Evolutionary conservation across 1,140 invertebrate genomes (phyloP).

Genomic region (Leptinotarsa texana): DNA sequence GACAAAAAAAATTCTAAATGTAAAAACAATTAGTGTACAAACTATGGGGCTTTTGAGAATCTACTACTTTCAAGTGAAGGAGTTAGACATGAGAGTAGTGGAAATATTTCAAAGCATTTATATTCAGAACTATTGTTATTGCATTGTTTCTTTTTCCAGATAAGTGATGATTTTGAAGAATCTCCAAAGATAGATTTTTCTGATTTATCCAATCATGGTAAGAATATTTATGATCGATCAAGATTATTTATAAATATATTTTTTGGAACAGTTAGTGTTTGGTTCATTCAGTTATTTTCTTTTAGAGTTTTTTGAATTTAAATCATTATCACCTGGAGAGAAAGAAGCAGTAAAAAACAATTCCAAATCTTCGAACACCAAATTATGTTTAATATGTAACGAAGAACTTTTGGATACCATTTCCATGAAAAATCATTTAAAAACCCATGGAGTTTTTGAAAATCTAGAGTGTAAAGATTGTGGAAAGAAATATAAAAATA

Average conservation of each 20-base stretch:
- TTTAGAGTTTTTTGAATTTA: not conserved
- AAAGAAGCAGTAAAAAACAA: not conserved
- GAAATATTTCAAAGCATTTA: not conserved
- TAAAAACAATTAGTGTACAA: not conserved
- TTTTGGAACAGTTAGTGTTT: not conserved
- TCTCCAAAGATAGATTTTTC: not conserved
- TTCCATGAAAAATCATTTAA: conserved; percentile 15
- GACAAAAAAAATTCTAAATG: not conserved
- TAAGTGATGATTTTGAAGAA: not conserved
- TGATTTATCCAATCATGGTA: not conserved
- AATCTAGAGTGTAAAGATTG: conserved; percentile 15
- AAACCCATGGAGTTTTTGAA: conserved; percentile 12
- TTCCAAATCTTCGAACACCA: not conserved
- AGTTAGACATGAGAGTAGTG: not conserved
- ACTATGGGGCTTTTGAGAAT: not conserved
- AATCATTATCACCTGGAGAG: not conserved
- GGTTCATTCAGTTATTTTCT: not conserved
- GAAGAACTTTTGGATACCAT: conserved; percentile 3
- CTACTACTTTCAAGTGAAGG: not conserved
- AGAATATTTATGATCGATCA: not conserved
- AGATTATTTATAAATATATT: not conserved
- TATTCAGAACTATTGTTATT: not conserved
- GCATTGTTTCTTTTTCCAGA: not conserved
- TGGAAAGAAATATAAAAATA: conserved; percentile 21
- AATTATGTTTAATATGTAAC: conserved; percentile 13